Evolutionary conservation across 2,888 invertebrate genomes (phyloP).

Genomic region (Cheilosia grossa): DNA sequence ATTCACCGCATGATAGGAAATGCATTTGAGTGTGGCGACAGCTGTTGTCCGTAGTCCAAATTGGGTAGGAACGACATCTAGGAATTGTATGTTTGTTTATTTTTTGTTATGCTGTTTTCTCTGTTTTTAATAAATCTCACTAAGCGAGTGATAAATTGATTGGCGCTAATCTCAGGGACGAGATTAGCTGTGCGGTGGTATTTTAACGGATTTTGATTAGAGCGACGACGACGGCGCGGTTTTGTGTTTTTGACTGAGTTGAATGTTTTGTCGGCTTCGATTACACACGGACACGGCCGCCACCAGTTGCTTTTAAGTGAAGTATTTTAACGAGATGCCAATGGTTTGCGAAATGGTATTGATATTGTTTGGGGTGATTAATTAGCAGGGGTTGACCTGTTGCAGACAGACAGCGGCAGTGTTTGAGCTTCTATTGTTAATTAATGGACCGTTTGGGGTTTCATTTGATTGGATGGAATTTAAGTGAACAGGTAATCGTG

Average conservation of each 20-base stretch:
- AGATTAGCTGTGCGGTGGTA: conserved; percentile 53
- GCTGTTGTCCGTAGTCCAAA: conserved; percentile 63
- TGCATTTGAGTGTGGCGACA: conserved; percentile 70
- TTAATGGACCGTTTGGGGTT: conserved; percentile 45
- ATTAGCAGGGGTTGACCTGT: conserved; percentile 47
- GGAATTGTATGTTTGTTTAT: conserved; percentile 10
- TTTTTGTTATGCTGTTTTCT: not conserved
- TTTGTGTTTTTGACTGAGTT: conserved; percentile 61
- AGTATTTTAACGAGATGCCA: conserved; percentile 72
- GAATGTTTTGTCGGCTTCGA: conserved; percentile 62
- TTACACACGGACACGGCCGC: conserved; percentile 6
- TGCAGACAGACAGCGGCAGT: conserved; percentile 1
- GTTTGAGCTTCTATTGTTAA: conserved; percentile 46
- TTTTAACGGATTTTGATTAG: conserved; percentile 63
- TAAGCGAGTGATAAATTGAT: conserved; percentile 68
- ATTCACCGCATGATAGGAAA: conserved; percentile 53
- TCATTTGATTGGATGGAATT: conserved; percentile 28
- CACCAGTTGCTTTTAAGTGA: conserved; percentile 14
- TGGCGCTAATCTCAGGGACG: conserved; percentile 68
- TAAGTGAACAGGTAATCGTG: conserved; percentile 7
- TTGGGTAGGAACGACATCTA: conserved; percentile 61
- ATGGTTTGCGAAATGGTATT: conserved; percentile 62
- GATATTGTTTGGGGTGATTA: conserved; percentile 65
- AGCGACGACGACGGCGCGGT: conserved; percentile 25
- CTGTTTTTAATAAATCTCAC: conserved; percentile 71